A percentile compares a stretch with the other conserved stretches of the same genome.
Conservation (phyloP, 2,888 invertebrate species). For the Cheilosia vernalis region DNA sequence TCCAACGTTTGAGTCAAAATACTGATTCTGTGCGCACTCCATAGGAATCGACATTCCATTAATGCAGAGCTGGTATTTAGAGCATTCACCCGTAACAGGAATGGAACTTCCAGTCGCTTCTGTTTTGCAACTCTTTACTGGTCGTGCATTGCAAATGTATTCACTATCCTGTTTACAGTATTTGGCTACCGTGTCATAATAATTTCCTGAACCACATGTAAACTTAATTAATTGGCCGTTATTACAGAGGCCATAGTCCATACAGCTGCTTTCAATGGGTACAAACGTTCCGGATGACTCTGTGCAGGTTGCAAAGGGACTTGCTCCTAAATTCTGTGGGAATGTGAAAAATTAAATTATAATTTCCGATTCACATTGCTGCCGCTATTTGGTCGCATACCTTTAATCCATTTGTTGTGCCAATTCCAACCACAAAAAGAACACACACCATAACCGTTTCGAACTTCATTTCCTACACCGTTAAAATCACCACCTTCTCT, state of each 20-base stretch:
- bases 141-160: constrained; percentile 18
- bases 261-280: constrained; percentile 63
- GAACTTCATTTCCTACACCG: constrained; percentile 18
- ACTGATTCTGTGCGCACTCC: constrained; percentile 76
- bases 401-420: constrained; percentile 19
- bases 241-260: constrained; percentile 71
- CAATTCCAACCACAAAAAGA: constrained; percentile 2
- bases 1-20: constrained; percentile 72
- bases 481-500: neutral
- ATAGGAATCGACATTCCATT: constrained; percentile 71
- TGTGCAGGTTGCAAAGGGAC: constrained; percentile 3
- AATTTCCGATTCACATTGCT: neutral
- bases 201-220: constrained; percentile 74
- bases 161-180: constrained; percentile 31
- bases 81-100: constrained; percentile 75
- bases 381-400: constrained; percentile 8
- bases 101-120: constrained; percentile 52
- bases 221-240: constrained; percentile 64
- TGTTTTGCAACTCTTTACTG: constrained; percentile 18
- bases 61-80: constrained; percentile 77
- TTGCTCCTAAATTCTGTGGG: constrained; percentile 4
- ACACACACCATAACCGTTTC: neutral
- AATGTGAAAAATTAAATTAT: constrained; percentile 6
- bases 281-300: constrained; percentile 16
- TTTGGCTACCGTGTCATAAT: constrained; percentile 69